Evolutionary conservation across 53 echinoderm and acorn worm species (phyloP).

Genomic region (Temnopleurus reevesii): DNA sequence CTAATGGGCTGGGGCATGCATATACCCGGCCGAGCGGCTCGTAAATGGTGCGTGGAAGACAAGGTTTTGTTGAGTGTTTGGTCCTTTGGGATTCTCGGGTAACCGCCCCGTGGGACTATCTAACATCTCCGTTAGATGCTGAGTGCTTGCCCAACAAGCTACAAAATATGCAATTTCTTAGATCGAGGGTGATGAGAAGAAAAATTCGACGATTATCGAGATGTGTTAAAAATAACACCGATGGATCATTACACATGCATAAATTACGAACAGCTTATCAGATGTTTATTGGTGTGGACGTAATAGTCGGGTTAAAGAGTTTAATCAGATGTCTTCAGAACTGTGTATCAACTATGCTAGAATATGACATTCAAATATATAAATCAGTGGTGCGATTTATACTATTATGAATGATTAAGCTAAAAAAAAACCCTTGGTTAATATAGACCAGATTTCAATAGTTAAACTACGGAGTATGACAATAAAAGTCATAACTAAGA

Average conservation of each 20-base stretch:
- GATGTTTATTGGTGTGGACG: no score
- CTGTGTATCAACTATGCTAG: no score
- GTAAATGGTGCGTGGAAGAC: conserved; percentile 55
- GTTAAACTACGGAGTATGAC: no score
- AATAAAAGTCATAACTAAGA: no score
- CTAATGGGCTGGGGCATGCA: conserved; percentile 36
- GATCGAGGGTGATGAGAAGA: not conserved
- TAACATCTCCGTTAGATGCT: conserved; percentile 20
- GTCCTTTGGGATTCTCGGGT: not conserved
- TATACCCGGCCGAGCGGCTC: conserved; percentile 26
- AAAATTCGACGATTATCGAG: not conserved
- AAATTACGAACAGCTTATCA: no score
- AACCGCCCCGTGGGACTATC: not conserved
- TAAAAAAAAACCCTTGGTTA: no score
- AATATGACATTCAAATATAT: no score
- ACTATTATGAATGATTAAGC: no score
- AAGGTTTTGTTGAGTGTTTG: conserved; percentile 15
- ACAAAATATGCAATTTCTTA: not conserved
- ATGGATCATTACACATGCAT: not conserved
- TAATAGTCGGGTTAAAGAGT: no score
- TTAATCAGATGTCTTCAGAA: no score
- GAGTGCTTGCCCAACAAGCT: not conserved
- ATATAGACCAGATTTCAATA: no score
- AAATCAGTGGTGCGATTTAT: no score
- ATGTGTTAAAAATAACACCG: not conserved